Conservation (phyloP, 2,113 vertebrate species). For the Myodes glareolus region DNA sequence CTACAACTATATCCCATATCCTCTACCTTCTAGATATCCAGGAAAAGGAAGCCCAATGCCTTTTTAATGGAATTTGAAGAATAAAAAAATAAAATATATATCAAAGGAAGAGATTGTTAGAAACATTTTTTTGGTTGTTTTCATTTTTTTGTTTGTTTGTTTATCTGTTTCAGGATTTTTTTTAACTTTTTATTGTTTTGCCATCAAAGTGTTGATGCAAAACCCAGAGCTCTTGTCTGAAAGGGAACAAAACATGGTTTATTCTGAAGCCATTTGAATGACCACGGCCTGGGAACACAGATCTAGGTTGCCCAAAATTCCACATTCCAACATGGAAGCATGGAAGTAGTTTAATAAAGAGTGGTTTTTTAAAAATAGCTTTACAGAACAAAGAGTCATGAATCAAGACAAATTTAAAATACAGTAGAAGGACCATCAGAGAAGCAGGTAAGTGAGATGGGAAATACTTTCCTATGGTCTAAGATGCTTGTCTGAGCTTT, state of each 20-base stretch:
- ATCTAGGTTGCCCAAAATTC: neutral
- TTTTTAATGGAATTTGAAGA: neutral
- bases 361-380: too few relatives aligned
- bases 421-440: neutral
- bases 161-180: neutral
- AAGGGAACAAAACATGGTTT: neutral
- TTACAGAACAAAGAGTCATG: neutral
- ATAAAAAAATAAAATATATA: neutral
- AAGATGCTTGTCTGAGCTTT: neutral
- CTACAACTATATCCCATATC: neutral
- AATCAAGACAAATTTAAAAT: neutral
- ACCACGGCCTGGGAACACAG: neutral
- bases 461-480: too few relatives aligned
- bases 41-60: neutral
- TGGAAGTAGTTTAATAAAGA: neutral
- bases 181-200: neutral
- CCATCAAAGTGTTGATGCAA: neutral
- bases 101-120: neutral
- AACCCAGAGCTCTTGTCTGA: neutral
- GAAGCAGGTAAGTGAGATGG: neutral
- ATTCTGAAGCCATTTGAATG: neutral
- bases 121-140: neutral
- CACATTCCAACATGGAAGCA: neutral
- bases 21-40: neutral
- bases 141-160: too few relatives aligned